phyloP scores from a whole-genome alignment of 2,113 vertebrate species.

The Neolamprologus fasciatus region DNA sequence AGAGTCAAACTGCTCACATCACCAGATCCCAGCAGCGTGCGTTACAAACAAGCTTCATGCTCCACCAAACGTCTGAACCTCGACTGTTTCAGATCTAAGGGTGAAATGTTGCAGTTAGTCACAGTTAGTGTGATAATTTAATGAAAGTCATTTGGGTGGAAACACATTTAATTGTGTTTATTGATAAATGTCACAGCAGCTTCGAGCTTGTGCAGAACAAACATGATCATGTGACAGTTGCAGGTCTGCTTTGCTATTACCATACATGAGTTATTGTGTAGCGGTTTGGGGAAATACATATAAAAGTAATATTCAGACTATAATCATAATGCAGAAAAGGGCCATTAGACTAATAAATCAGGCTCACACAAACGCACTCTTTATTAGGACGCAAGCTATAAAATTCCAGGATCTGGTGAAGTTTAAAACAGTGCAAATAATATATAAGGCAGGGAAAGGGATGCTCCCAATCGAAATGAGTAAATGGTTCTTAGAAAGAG shows the following conservation, averaged over 20 bases:
- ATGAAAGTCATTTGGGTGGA: accelerated
- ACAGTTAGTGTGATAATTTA: neutral
- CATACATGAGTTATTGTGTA: too few species aligned
- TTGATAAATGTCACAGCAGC: neutral
- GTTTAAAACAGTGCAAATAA: too few species aligned
- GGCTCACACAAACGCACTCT: too few species aligned
- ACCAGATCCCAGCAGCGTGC: neutral
- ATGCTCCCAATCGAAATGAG: too few species aligned
- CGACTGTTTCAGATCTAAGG: neutral
- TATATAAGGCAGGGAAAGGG: too few species aligned
- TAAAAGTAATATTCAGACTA: too few species aligned
- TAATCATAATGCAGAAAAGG: too few species aligned
- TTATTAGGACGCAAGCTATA: too few species aligned
- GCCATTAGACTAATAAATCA: too few species aligned
- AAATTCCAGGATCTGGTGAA: too few species aligned
- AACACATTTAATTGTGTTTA: neutral
- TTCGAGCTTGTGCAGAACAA: neutral
- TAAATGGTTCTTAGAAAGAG: too few species aligned
- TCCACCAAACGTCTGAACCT: neutral
- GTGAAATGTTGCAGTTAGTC: neutral
- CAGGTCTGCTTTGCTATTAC: neutral
- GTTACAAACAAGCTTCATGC: neutral
- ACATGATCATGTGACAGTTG: accelerated
- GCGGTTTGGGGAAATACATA: too few species aligned
- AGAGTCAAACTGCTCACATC: neutral